Conservation (phyloP, 2,113 vertebrate genomes). For the Chinchilla lanigera region DNA sequence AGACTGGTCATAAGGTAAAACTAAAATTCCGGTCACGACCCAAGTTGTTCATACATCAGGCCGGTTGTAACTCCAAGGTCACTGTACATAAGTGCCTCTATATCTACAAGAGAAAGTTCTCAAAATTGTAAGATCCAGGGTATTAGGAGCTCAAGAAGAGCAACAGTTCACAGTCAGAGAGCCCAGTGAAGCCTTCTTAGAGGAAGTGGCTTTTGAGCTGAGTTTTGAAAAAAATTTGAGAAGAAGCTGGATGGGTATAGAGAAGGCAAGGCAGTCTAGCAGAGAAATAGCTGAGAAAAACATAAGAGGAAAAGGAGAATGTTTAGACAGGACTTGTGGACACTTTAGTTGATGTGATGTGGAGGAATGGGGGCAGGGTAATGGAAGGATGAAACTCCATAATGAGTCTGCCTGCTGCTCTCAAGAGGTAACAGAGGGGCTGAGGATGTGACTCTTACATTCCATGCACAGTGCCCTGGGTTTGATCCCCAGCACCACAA, state of each 20-base stretch:
- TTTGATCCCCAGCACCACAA: not conserved
- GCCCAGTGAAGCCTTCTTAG: not conserved
- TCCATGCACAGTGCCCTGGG: not conserved
- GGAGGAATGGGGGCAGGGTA: not conserved
- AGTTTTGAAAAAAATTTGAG: slow-evolving; percentile 27
- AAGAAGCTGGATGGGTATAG: not conserved
- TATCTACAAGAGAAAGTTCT: not conserved
- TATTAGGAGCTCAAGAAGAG: not conserved
- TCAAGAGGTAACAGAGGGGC: not conserved
- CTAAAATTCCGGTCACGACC: not conserved
- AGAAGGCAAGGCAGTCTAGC: not conserved
- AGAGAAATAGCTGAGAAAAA: not conserved
- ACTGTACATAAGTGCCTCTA: not conserved
- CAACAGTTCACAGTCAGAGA: not conserved
- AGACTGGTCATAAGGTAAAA: not conserved
- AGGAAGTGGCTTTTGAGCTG: not conserved
- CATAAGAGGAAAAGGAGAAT: not conserved
- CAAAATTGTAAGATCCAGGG: not conserved
- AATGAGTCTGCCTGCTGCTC: not conserved
- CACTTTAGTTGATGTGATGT: not conserved
- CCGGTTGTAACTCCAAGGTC: not conserved
- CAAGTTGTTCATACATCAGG: not conserved
- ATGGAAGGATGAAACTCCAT: not conserved
- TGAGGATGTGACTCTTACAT: not conserved
- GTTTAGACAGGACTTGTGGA: not conserved